A percentile compares a stretch with the other conserved stretches of the same genome.
Conservation (phyloP, 2,113 vertebrate species). For the Oryzias melastigma region DNA sequence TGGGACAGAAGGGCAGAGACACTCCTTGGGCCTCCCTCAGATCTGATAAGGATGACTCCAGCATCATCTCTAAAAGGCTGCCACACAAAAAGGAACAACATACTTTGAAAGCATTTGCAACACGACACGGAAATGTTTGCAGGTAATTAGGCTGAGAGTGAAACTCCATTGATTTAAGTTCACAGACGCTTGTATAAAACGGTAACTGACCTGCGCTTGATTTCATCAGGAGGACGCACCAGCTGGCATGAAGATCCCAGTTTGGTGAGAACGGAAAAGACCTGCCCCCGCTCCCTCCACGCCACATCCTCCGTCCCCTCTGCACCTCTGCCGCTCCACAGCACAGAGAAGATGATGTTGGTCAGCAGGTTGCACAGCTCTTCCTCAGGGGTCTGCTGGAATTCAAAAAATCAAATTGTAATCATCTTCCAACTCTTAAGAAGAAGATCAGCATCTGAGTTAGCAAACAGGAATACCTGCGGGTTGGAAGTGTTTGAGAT, state of each 20-base stretch:
- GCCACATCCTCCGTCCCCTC: slow-evolving; percentile 84
- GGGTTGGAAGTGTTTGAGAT: slow-evolving; percentile 92
- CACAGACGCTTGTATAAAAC: neutral
- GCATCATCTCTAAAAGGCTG: slow-evolving; percentile 98
- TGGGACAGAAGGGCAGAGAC: slow-evolving; percentile 80
- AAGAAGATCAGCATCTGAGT: neutral
- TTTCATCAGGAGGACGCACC: slow-evolving; percentile 88
- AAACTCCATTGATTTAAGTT: neutral
- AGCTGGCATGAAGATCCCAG: slow-evolving; percentile 90
- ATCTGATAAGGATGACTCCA: slow-evolving; percentile 92
- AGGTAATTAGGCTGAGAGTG: neutral
- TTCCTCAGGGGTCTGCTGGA: slow-evolving; percentile 91
- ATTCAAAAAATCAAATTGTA: neutral
- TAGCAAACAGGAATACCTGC: slow-evolving; percentile 76
- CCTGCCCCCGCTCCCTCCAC: slow-evolving; percentile 93
- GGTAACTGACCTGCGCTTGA: slow-evolving; percentile 88
- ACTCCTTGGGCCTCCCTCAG: slow-evolving; percentile 79
- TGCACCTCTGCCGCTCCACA: slow-evolving; percentile 87
- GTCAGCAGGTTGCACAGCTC: slow-evolving; percentile 97
- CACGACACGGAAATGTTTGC: neutral
- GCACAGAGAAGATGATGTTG: slow-evolving; percentile 91
- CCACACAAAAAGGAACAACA: slow-evolving; percentile 7
- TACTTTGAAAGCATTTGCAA: slow-evolving; percentile 1
- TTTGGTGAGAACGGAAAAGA: slow-evolving; percentile 96
- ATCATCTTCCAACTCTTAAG: too few relatives aligned